Conservation (phyloP, 2,113 vertebrate species). For the Sander vitreus region DNA sequence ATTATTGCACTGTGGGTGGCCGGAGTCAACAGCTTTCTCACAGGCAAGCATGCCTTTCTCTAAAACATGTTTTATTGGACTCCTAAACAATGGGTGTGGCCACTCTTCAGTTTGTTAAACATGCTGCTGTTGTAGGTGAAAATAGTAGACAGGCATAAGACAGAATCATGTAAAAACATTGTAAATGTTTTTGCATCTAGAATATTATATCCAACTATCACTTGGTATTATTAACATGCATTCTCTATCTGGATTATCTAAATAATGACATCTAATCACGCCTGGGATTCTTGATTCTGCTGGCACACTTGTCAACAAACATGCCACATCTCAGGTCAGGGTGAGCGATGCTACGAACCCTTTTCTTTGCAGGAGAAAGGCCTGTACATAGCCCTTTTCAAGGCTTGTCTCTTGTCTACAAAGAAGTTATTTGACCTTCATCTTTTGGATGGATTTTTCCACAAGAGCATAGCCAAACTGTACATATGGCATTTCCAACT, state of each 20-base stretch:
- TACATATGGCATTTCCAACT: background rate
- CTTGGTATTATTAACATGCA: background rate
- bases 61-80: constrained; percentile 1
- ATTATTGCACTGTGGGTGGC: constrained; percentile 46
- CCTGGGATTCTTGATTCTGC: too few species aligned
- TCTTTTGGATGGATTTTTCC: background rate
- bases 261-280: background rate
- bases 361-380: background rate
- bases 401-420: background rate
- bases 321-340: background rate
- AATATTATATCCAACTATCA: background rate
- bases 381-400: background rate
- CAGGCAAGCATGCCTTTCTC: constrained; percentile 9
- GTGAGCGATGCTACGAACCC: background rate
- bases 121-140: background rate
- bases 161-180: background rate
- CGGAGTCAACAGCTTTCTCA: constrained; percentile 23
- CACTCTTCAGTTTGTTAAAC: constrained; percentile 1
- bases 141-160: background rate
- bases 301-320: background rate
- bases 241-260: background rate
- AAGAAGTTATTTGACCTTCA: background rate
- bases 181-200: background rate
- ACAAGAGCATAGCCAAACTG: background rate
- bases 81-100: background rate